phyloP scores from a whole-genome alignment of 2,797 vertebrate genomes.

The Pseudochirops corinnae region DNA sequence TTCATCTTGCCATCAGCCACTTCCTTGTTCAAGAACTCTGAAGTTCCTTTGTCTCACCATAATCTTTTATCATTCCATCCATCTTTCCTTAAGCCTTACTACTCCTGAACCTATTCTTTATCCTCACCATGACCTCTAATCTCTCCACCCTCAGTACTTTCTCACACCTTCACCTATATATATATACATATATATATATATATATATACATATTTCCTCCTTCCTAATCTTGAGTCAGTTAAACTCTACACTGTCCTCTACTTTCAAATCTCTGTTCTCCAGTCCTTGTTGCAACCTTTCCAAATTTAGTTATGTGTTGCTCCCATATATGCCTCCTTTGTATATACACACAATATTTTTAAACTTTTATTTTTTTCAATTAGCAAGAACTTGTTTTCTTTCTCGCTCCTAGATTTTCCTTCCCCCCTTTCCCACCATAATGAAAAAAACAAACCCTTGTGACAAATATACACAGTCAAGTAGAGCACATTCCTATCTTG shows the following conservation, averaged over 20 bases:
- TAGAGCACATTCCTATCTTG: not conserved
- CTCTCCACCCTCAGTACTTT: not conserved
- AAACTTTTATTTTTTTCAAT: not conserved
- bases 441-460: not conserved
- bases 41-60: not conserved
- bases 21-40: not conserved
- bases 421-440: not conserved
- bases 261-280: not conserved
- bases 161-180: not conserved
- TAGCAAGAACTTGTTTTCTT: not conserved
- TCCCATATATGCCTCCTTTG: not conserved
- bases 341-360: not conserved
- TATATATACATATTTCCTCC: not conserved
- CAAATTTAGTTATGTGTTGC: not conserved
- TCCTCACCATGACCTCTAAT: not conserved
- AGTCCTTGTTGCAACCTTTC: not conserved
- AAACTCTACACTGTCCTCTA: not conserved
- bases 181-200: not conserved
- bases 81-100: not conserved
- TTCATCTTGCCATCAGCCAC: not conserved
- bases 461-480: not conserved
- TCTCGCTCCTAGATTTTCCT: not conserved
- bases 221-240: not conserved
- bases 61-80: not conserved
- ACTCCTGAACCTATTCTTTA: not conserved